A percentile compares a stretch with the other conserved stretches of the same genome.
These are phyloP conservation scores for Sarcophaga rosellei DNA, from an alignment of 2,888 invertebrate genomes.

Conservation along the genomic window DNA sequence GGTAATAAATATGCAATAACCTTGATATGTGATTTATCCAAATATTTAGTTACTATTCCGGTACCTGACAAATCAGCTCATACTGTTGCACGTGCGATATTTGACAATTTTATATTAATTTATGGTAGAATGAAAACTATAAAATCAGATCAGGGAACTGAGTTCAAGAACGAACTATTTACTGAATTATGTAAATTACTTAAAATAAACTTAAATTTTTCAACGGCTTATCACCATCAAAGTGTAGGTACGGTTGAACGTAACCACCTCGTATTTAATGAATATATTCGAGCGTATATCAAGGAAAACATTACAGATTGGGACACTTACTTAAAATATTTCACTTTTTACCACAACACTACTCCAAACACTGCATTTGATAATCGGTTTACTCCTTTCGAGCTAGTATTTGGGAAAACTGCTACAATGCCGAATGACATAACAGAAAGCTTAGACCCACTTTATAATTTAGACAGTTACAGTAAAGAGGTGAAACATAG, in stretches of 20 bases:
- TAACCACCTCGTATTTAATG: not conserved
- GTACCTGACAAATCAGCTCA: constrained; percentile 12
- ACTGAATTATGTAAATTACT: constrained; percentile 29
- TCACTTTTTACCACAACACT: too few species aligned
- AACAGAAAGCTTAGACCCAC: not conserved
- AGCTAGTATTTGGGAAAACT: too few species aligned
- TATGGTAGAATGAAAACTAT: constrained; percentile 58
- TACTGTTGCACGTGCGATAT: not conserved
- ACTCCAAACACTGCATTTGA: too few species aligned
- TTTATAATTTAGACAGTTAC: not conserved
- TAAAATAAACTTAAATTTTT: not conserved
- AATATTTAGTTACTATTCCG: constrained; percentile 1
- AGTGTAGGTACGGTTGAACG: not conserved
- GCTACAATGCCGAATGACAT: not conserved
- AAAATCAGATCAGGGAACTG: constrained; percentile 61
- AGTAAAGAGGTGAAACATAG: not conserved
- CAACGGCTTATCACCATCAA: constrained; percentile 14
- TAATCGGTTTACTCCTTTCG: too few species aligned
- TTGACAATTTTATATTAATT: constrained; percentile 38
- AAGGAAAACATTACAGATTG: not conserved
- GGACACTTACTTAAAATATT: too few species aligned
- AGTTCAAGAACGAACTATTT: constrained; percentile 62
- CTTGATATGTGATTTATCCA: not conserved
- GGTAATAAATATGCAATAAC: not conserved
- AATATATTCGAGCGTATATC: not conserved